A percentile compares a stretch with the other conserved stretches of the same genome.
Evolutionary conservation across 2,113 vertebrate species (phyloP).

Genomic region (Pampusana beccarii): DNA sequence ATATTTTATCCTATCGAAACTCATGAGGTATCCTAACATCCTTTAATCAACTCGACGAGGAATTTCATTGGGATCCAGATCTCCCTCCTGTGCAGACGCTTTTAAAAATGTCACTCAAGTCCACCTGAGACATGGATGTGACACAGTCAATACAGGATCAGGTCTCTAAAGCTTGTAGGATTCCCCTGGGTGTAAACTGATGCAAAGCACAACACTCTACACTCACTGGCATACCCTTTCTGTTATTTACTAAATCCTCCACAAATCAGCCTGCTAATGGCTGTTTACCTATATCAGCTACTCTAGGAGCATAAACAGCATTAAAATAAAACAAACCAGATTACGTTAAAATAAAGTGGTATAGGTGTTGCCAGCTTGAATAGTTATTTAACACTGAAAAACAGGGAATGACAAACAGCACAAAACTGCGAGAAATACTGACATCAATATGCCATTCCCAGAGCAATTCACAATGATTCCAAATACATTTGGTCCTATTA

Average conservation of each 20-base stretch:
- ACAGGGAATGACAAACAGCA: neutral
- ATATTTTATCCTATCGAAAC: neutral
- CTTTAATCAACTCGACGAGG: neutral
- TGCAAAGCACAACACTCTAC: neutral
- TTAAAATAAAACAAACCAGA: neutral
- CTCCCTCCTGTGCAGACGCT: neutral
- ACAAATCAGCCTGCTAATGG: neutral
- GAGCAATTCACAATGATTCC: slow-evolving; percentile 34
- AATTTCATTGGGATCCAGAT: neutral
- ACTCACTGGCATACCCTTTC: neutral
- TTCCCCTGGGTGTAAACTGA: neutral
- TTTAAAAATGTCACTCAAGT: neutral
- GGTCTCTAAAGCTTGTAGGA: neutral
- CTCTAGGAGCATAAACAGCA: neutral
- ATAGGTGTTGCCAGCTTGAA: neutral
- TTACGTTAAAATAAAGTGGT: neutral
- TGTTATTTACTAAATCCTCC: neutral
- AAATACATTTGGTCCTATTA: slow-evolving; percentile 55
- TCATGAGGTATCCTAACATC: neutral
- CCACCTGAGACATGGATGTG: neutral
- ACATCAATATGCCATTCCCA: slow-evolving; percentile 42
- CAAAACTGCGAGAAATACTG: slow-evolving; percentile 40
- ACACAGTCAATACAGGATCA: neutral
- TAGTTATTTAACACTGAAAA: neutral
- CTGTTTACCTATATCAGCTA: neutral